Evolutionary conservation across 2,888 invertebrate genomes (phyloP).

Genomic region (Ernsta delagoae): DNA sequence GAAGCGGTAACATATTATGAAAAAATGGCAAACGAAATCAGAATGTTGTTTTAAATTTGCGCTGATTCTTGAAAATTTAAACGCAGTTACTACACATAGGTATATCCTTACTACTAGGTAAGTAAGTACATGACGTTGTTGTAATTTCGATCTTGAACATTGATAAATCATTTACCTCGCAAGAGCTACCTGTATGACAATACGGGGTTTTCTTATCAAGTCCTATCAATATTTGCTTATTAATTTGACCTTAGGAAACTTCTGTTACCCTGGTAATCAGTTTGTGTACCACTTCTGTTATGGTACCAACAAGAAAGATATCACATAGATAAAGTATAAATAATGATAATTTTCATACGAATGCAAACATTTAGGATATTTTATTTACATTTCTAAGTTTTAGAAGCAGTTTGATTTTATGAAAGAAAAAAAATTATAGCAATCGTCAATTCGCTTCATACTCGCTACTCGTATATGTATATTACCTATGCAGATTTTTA

Average conservation of each 20-base stretch:
- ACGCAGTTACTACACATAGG: too few relatives aligned
- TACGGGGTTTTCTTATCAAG: conserved; percentile 69
- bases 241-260: conserved; percentile 62
- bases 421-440: too few relatives aligned
- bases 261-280: conserved; percentile 46
- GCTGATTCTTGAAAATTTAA: neutral
- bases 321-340: neutral
- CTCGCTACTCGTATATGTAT: too few relatives aligned
- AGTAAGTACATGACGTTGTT: neutral
- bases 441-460: too few relatives aligned
- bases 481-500: neutral
- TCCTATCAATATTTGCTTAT: conserved; percentile 61
- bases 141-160: conserved; percentile 22
- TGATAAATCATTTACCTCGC: conserved; percentile 40
- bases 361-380: too few relatives aligned
- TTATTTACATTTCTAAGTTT: too few relatives aligned
- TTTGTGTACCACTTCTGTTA: too few relatives aligned
- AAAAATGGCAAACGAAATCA: conserved; percentile 8
- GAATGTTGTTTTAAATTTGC: conserved; percentile 8
- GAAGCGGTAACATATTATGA: conserved; percentile 5
- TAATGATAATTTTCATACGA: neutral
- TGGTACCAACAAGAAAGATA: neutral
- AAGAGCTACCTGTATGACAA: conserved; percentile 53
- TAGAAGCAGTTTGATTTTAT: too few relatives aligned
- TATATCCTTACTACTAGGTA: too few relatives aligned